Percentiles rank a stretch among this genome's conserved stretches.
Conservation (phyloP, 1,140 invertebrate species). For the Samia ricini region DNA sequence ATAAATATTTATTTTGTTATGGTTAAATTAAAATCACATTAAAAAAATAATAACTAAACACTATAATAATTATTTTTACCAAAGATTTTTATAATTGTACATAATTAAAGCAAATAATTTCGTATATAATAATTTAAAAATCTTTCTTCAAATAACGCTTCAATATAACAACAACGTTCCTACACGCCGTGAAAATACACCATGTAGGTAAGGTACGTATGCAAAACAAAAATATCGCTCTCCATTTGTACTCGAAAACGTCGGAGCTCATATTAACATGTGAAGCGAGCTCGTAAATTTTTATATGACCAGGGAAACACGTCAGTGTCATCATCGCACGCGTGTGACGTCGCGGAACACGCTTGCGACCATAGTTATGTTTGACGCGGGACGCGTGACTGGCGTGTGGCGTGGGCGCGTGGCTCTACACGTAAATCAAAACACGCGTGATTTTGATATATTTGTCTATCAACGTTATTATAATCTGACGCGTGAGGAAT, state of each 20-base stretch:
- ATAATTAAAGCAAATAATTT: too few relatives aligned
- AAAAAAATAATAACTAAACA: too few relatives aligned
- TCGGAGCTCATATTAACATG: slow-evolving; percentile 38
- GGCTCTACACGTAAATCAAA: slow-evolving; percentile 32
- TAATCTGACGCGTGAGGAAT: background rate
- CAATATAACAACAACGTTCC: background rate
- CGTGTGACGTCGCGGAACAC: slow-evolving; percentile 14
- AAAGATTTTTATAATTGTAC: too few relatives aligned
- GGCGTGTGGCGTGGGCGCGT: background rate
- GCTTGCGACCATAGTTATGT: slow-evolving; percentile 14
- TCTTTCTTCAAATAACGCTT: background rate
- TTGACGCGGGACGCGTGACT: slow-evolving; percentile 1
- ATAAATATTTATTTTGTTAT: too few relatives aligned
- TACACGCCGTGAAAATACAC: background rate
- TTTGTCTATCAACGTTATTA: slow-evolving; percentile 22
- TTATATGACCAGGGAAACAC: slow-evolving; percentile 37
- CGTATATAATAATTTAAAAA: too few relatives aligned
- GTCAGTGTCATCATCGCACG: slow-evolving; percentile 25
- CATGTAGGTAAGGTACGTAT: background rate
- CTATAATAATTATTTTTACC: too few relatives aligned
- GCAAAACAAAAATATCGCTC: slow-evolving; percentile 11
- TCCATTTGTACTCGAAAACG: slow-evolving; percentile 17
- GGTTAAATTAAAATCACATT: too few relatives aligned
- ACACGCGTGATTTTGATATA: slow-evolving; percentile 51
- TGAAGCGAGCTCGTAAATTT: slow-evolving; percentile 45